A percentile compares a stretch with the other conserved stretches of the same genome.
Evolutionary conservation across 1,140 invertebrate species (phyloP).

Genomic region (Yoshiicerus persimilis): DNA sequence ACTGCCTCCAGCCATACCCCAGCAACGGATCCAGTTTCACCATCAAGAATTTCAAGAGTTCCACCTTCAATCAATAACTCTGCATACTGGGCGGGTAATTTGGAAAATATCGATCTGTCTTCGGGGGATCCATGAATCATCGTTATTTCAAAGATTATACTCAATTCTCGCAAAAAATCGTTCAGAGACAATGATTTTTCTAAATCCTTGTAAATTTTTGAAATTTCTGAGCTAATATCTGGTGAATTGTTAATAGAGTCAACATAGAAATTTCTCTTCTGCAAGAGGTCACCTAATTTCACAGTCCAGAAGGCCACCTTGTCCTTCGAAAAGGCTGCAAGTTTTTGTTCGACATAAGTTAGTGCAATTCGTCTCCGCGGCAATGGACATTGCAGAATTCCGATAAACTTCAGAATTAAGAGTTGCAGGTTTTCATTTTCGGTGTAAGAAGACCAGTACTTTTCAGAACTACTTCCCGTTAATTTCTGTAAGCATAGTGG

Average conservation of each 20-base stretch:
- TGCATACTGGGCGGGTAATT: background rate
- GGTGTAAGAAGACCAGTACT: background rate
- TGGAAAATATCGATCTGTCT: background rate
- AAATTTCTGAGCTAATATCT: background rate
- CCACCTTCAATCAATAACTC: background rate
- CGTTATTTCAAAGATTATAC: background rate
- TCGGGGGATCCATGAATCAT: background rate
- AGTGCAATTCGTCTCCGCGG: background rate
- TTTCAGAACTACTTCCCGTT: background rate
- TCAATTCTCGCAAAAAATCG: background rate
- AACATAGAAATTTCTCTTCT: background rate
- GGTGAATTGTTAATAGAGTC: background rate
- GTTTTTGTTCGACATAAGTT: background rate
- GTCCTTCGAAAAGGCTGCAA: background rate
- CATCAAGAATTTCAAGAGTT: conserved; percentile 27
- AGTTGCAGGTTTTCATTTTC: background rate
- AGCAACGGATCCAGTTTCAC: background rate
- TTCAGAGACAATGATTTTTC: background rate
- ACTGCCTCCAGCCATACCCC: background rate
- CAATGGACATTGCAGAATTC: background rate
- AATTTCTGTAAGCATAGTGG: background rate
- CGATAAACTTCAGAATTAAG: background rate
- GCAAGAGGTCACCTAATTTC: background rate
- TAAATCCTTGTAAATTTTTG: background rate
- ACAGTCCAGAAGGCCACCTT: background rate